A percentile compares a stretch with the other conserved stretches of the same genome.
phyloP scores from a whole-genome alignment of 2,113 vertebrate genomes.

The Melanostigma gelatinosum region DNA sequence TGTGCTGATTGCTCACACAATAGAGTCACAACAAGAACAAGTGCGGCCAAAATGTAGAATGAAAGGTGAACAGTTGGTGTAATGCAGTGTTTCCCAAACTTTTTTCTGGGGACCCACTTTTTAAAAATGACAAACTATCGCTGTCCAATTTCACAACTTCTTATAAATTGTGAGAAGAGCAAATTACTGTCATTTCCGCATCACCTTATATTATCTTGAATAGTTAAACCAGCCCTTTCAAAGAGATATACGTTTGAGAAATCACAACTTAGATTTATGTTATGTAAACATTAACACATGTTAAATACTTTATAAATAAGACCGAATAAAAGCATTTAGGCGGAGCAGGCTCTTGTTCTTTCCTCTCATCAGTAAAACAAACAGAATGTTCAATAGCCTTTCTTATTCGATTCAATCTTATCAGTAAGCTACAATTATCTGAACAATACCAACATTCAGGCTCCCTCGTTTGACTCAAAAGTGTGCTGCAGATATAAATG shows the following conservation, averaged over 20 bases:
- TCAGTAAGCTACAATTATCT: neutral
- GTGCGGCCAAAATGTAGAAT: conserved; percentile 7
- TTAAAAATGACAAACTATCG: neutral
- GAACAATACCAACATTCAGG: neutral
- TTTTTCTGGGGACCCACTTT: neutral
- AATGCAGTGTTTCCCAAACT: neutral
- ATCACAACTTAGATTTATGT: too few species aligned
- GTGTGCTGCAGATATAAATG: neutral
- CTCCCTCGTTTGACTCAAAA: neutral
- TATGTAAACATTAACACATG: neutral
- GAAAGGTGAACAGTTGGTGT: conserved; percentile 33
- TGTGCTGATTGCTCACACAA: conserved; percentile 52
- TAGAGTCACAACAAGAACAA: conserved; percentile 33
- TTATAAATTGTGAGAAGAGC: too few species aligned
- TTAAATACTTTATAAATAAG: neutral
- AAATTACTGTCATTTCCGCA: neutral
- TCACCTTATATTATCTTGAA: neutral
- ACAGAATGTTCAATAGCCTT: neutral
- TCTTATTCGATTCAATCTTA: neutral
- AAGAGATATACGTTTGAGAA: too few species aligned
- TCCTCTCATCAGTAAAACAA: neutral
- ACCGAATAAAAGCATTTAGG: neutral
- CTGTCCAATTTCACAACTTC: too few species aligned
- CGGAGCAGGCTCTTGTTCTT: neutral
- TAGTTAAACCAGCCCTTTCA: too few species aligned